Evolutionary conservation across 1,140 invertebrate genomes (phyloP), one percentile per base, ranked within the genome.

Genomic region (Drosophila mojavensis): DNA sequence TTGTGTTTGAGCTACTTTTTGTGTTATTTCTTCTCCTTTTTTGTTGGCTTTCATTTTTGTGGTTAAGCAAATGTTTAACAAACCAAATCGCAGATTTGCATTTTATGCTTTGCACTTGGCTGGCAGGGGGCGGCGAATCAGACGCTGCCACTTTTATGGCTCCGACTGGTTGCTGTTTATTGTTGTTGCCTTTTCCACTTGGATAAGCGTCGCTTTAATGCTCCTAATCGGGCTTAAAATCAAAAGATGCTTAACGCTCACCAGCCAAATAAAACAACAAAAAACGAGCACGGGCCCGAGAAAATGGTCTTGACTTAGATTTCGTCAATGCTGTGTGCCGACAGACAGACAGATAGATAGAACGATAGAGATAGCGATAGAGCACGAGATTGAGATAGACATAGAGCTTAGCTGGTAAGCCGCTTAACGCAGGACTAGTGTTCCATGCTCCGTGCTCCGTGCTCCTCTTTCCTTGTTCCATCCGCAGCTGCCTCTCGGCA

Each of bases 11-110:
- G 58, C 65, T 56, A 60, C 58, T 62, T 68, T 60, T 68, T 45
- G 51, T 74, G 75, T 54, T 50, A 70, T 82, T 36, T 26, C 45
- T 50, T 33, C 4, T 48, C 6, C 43, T 28, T 39, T 47, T 53
- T 26, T 41, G 51, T 82, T 72, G 51, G 69, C 79, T 74, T 67
- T 82, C 65, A 72, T 72, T 84, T 84, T 88, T 88, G 84, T 88
- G 84, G 84, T 88, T 88, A 88, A 89, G 84, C 81, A 84, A 88
- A 88, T 88, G 84, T 89, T 88, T 73, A 88, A 88, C 84, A 89
- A 88, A 88, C 84, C 84, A 88, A 88, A 88, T 88, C 84, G 69
- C 77, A 80, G 84, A 88, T 88, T 88, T 88, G 84, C 84, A 88
- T 88, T 88, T 88, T 84, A 89, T 84, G 77, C 61, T 89, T 69